A percentile compares a stretch with the other conserved stretches of the same genome.
phyloP scores from a whole-genome alignment of 2,113 vertebrate species.

The Ivindomyrus marchei region DNA sequence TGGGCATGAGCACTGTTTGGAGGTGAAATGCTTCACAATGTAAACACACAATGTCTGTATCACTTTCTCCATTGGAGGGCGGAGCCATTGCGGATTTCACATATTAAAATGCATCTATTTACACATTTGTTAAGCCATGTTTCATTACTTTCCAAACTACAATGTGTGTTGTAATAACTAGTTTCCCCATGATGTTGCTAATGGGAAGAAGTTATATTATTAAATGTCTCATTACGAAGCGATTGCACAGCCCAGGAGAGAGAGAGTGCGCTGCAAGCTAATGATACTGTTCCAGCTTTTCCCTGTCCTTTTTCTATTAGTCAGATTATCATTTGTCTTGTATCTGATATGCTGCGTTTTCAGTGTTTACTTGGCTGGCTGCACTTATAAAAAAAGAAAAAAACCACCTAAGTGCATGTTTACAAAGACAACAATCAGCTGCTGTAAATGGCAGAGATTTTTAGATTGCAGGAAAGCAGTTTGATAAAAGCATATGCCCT shows the following conservation, averaged over 20 bases:
- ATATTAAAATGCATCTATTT: not conserved
- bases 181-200: not conserved
- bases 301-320: not conserved
- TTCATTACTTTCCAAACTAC: not conserved
- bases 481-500: not conserved
- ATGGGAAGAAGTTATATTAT: not conserved
- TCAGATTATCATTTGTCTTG: not conserved
- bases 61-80: not conserved
- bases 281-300: not conserved
- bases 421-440: not conserved
- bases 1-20: not conserved
- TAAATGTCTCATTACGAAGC: not conserved
- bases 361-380: slow-evolving; percentile 3
- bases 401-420: not conserved
- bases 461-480: not conserved
- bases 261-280: not conserved
- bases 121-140: not conserved
- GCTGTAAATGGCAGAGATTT: slow-evolving; percentile 9
- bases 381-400: not conserved
- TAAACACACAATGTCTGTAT: not conserved
- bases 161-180: not conserved
- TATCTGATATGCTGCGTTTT: not conserved
- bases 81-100: not conserved
- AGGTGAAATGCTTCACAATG: not conserved
- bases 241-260: not conserved